Evolutionary conservation across 2,113 vertebrate genomes (phyloP), one percentile per base, ranked within the genome.

Genomic region (Galbula dea): DNA sequence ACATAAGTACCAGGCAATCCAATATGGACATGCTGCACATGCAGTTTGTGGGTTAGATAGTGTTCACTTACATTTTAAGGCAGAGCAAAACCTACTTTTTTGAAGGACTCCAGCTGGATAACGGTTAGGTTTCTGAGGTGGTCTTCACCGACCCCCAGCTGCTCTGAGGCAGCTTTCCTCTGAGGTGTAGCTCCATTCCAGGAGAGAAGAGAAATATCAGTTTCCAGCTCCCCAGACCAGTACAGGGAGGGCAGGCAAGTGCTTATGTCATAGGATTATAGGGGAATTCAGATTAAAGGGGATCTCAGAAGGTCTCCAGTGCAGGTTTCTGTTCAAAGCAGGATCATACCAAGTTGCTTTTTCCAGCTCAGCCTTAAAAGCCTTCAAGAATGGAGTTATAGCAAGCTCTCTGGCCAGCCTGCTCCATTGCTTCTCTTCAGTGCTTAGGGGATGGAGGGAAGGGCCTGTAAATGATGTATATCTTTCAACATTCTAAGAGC

Each of bases 391-490:
- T 63, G 39, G 30, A 86, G 3, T 10, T 15, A 27, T 39, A 37
- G n/a, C 26, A 84, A 11, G 15, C 12, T 54, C 4, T 45, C 30
- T 45, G 41, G 24, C 24, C 36, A 92, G 2, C 30, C 11, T 52
- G 6, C 69, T 68, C n/a, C 3, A 6, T 32, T 67, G 43, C 37
- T 79, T 79, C 48, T 61, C 18, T 30, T 92, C 23, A 15, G 19
- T 66, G 15, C 20, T 61, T 46, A 49, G 20, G 27, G 45, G 19
- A 20, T 22, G 24, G 24, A 59, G 32, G 23, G 7, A 72, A 58
- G 26, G 15, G 15, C 55, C 49, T 62, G 0, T n/a, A 32, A 66
- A 83, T 20, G 21, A 39, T 3, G 1, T 14, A 4, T 4, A 0
- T 62, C 22, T 34, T 55, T 68, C 29, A 82, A 8, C 29, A 89